Conservation (phyloP, 2,113 vertebrate species). For the Danio rerio region DNA sequence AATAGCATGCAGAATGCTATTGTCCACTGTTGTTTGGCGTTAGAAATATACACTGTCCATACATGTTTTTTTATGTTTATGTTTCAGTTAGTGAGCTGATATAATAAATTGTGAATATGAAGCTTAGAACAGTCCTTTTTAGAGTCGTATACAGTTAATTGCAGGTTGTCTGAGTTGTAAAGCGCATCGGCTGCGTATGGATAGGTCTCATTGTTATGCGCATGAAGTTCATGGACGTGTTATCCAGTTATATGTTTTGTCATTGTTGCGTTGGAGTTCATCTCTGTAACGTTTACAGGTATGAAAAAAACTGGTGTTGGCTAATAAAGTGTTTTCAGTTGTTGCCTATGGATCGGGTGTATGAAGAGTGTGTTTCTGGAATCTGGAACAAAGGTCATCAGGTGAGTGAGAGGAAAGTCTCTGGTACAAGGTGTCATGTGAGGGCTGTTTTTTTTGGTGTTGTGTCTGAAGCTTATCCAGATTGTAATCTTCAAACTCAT, state of each 20-base stretch:
- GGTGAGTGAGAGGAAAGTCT: neutral
- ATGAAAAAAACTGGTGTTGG: slow-evolving; percentile 23
- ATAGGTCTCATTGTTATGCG: slow-evolving; percentile 34
- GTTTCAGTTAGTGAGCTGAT: neutral
- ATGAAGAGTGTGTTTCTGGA: slow-evolving; percentile 13
- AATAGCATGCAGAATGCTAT: neutral
- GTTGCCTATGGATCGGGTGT: neutral
- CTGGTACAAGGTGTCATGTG: neutral
- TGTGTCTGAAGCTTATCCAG: neutral
- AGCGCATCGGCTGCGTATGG: neutral
- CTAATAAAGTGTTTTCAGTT: slow-evolving; percentile 43
- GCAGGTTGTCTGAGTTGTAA: neutral
- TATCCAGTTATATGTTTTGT: slow-evolving; percentile 8
- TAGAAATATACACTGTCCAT: neutral
- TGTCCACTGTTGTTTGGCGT: slow-evolving; percentile 14
- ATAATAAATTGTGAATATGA: neutral
- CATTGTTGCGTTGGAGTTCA: slow-evolving; percentile 4
- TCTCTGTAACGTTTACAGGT: slow-evolving; percentile 16
- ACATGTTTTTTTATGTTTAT: neutral
- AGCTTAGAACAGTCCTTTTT: neutral
- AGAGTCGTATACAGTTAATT: neutral
- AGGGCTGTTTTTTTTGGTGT: neutral
- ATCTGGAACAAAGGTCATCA: slow-evolving; percentile 37
- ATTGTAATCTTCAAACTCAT: neutral
- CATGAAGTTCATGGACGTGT: slow-evolving; percentile 32